Conservation (phyloP, 2,113 vertebrate genomes). For the Motacilla tschutschensis region DNA sequence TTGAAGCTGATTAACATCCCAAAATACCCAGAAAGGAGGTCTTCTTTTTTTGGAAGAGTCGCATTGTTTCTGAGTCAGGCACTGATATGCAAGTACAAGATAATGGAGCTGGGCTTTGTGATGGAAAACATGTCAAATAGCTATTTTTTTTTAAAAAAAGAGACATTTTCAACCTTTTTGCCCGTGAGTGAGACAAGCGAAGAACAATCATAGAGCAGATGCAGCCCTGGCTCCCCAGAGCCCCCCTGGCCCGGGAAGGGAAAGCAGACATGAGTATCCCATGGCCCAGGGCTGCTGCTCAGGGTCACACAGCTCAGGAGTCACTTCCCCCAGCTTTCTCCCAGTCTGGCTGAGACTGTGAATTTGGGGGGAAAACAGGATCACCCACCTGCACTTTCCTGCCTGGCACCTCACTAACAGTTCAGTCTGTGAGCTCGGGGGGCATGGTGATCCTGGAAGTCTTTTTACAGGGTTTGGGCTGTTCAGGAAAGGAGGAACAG, state of each 20-base stretch:
- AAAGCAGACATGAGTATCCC: neutral
- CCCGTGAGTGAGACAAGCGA: neutral
- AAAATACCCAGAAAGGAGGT: constrained; percentile 61
- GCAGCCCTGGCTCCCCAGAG: neutral
- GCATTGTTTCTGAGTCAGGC: constrained; percentile 48
- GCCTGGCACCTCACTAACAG: neutral
- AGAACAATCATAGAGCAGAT: neutral
- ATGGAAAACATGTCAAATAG: constrained; percentile 6
- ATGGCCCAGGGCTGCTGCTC: neutral
- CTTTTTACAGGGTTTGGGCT: neutral
- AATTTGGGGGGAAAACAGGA: neutral
- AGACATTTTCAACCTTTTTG: neutral
- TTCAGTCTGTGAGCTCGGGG: neutral
- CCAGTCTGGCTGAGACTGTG: neutral
- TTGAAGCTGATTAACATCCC: constrained; percentile 52
- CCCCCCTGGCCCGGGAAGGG: neutral
- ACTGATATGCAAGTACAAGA: neutral
- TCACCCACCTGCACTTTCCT: neutral
- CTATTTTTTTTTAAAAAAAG: neutral
- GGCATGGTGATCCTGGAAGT: neutral
- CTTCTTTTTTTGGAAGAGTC: constrained; percentile 59
- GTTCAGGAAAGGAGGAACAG: neutral
- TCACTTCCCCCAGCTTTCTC: neutral
- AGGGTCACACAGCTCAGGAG: neutral
- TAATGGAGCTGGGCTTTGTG: neutral